These are phyloP conservation scores for Rhingia campestris DNA, from an alignment of 2,888 invertebrate species.

Conservation along the genomic window DNA sequence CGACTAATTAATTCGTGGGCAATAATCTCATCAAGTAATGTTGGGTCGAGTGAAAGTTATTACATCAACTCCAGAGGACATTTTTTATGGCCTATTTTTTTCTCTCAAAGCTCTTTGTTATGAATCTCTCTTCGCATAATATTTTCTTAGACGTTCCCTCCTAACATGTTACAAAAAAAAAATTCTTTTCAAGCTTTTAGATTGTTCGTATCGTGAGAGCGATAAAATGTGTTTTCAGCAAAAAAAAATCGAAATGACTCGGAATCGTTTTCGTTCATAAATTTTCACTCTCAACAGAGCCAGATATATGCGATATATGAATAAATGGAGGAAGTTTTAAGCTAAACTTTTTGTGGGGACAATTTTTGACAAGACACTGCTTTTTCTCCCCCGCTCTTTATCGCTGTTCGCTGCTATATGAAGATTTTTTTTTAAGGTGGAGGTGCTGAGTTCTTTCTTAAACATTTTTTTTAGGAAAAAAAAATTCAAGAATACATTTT, in stretches of 20 bases:
- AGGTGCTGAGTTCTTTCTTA: constrained; percentile 15
- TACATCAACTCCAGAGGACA: neutral
- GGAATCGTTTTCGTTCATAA: constrained; percentile 29
- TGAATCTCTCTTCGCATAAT: constrained; percentile 5
- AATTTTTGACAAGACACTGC: constrained; percentile 6
- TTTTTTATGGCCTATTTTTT: neutral
- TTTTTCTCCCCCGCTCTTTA: neutral
- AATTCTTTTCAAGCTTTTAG: constrained; percentile 32
- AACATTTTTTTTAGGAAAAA: neutral
- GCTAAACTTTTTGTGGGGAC: constrained; percentile 38
- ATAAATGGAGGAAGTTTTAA: constrained; percentile 45
- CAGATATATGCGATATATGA: constrained; percentile 17
- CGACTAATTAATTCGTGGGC: neutral
- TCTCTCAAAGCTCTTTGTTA: neutral
- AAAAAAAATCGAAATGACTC: constrained; percentile 28
- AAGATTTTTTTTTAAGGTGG: constrained; percentile 45
- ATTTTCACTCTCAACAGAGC: constrained; percentile 17
- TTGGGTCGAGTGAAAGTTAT: neutral
- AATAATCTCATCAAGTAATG: neutral
- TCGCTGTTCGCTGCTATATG: constrained; percentile 19
- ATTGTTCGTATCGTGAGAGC: constrained; percentile 25
- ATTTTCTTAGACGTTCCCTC: neutral
- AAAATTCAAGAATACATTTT: constrained; percentile 13
- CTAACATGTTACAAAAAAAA: neutral
- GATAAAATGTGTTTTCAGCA: constrained; percentile 36